phyloP scores from a whole-genome alignment of 2,888 invertebrate genomes.

The Microctonus aethiopoides region DNA sequence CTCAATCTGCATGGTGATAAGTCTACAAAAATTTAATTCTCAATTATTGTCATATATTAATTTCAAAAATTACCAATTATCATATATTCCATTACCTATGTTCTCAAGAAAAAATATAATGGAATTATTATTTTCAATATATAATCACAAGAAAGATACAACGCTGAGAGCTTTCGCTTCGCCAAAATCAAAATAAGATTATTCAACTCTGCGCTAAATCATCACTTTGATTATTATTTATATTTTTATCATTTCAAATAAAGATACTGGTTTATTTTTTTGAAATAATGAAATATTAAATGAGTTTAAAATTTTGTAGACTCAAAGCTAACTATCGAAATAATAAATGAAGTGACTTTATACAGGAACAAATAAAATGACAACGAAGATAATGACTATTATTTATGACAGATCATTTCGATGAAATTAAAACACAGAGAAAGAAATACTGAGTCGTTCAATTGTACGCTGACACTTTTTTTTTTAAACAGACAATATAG shows the following conservation, averaged over 20 bases:
- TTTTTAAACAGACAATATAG: no score
- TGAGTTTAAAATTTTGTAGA: not conserved
- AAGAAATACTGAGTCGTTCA: slow-evolving; percentile 16
- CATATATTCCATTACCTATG: slow-evolving; percentile 1
- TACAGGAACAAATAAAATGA: slow-evolving; percentile 42
- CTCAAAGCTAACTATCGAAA: not conserved
- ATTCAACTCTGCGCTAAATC: slow-evolving; percentile 22
- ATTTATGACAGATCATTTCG: slow-evolving; percentile 33
- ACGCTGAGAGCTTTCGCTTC: slow-evolving; percentile 26
- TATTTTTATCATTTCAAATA: not conserved
- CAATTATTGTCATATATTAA: not conserved
- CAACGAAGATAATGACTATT: slow-evolving; percentile 39
- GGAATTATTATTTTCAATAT: not conserved
- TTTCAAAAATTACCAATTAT: not conserved
- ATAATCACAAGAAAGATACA: slow-evolving; percentile 10
- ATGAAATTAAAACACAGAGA: not conserved
- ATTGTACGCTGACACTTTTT: not conserved
- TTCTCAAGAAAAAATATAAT: slow-evolving; percentile 4
- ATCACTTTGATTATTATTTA: not conserved
- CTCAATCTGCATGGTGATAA: not conserved
- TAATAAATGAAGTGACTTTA: slow-evolving; percentile 44
- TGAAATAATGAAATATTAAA: not conserved
- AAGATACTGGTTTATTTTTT: not conserved
- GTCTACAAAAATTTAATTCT: not conserved
- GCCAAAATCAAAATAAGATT: slow-evolving; percentile 12